Evolutionary conservation across 2,113 vertebrate genomes (phyloP), one percentile per base, ranked within the genome.

Genomic region (Myotis brandtii): DNA sequence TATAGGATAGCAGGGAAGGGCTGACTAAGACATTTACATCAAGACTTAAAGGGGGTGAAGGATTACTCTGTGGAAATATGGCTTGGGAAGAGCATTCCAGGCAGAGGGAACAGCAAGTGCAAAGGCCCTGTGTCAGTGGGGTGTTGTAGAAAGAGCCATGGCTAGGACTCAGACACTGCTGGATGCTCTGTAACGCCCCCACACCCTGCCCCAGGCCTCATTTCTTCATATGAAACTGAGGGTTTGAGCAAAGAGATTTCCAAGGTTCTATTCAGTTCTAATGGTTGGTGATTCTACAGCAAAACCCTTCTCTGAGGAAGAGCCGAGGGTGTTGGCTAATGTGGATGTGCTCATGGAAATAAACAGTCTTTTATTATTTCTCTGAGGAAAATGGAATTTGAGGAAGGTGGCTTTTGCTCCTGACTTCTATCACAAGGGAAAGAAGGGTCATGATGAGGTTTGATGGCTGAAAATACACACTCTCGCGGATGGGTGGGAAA

Each of bases 291-390:
- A 79, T 66, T 91, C 64, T 43, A 56, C 2, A 16, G 43, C 34
- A 88, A 89, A 94, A 20, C 12, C 43, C 13, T 93, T 75, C 73
- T 75, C 10, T 40, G 80, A 91, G 69, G 37, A 64, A 96, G 86
- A 88, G 27, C 1, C n/a, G 48, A 83, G 21, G 37, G 23, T 77
- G 2, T 89, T 91, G 72, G 79, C 23, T 37, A 52, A 2, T 32
- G 32, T 37, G 56, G 34, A 34, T 54, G 13, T n/a, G 23, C 54
- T 88, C 66, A 37, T 40, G 23, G 50, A 93, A 75, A 72, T 75
- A 91, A 52, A 40, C 2, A 25, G 11, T 80, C 56, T 81, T 95
- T 91, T 50, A 54, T 66, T 82, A 89, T 75, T 77, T 91, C 30
- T 89, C 50, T 67, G 86, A 91, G 37, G 32, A 86, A 73, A 83